Conservation (phyloP, 2,113 vertebrate genomes). For the Rhinoptilus africanus region DNA sequence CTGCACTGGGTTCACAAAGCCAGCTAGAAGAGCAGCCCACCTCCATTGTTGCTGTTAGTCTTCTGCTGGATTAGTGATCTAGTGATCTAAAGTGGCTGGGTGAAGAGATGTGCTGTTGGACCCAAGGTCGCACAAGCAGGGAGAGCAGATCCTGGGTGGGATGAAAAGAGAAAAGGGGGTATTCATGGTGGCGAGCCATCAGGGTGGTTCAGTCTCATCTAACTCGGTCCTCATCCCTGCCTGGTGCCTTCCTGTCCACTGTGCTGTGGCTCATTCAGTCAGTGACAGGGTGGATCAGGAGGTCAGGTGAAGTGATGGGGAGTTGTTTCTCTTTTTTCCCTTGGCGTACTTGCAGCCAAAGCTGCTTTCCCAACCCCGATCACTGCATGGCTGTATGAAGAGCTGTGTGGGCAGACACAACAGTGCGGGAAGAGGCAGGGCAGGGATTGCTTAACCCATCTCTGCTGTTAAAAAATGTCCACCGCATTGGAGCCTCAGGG, state of each 20-base stretch:
- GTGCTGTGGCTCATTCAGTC: not conserved
- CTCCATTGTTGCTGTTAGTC: not conserved
- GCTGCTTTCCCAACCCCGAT: not conserved
- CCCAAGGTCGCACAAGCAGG: accelerated
- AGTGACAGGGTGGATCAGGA: not conserved
- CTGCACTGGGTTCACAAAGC: accelerated
- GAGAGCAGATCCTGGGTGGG: not conserved
- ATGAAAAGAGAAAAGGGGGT: not conserved
- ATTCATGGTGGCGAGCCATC: not conserved
- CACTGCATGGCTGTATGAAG: not conserved
- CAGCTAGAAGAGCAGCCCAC: not conserved
- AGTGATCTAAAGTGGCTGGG: not conserved
- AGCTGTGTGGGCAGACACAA: not conserved
- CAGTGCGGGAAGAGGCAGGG: not conserved
- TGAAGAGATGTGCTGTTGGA: accelerated
- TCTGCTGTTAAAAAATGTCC: not conserved
- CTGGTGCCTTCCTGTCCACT: not conserved
- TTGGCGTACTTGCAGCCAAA: not conserved
- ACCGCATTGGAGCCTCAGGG: accelerated
- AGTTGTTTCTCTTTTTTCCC: not conserved
- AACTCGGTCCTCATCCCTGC: not conserved
- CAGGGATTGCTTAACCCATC: not conserved
- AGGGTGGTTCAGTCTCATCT: not conserved
- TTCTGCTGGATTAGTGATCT: not conserved
- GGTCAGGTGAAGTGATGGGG: not conserved